Evolutionary conservation across 1,140 invertebrate species (phyloP).

Genomic region (Sipha flava): DNA sequence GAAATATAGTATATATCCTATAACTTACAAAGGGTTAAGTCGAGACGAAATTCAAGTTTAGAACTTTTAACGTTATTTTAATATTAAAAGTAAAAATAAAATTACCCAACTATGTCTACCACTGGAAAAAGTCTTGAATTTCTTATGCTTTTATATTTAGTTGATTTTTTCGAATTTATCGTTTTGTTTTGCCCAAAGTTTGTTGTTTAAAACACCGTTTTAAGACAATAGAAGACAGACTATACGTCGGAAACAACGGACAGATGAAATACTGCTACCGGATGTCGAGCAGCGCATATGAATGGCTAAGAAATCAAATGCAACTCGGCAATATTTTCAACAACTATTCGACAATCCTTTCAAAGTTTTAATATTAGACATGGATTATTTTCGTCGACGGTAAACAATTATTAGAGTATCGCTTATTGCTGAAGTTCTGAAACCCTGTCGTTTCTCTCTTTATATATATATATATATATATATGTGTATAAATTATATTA

Average conservation of each 20-base stretch:
- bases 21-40: too few species aligned
- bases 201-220: background rate
- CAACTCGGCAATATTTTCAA: background rate
- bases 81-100: too few species aligned
- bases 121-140: background rate
- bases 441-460: too few species aligned
- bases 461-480: too few species aligned
- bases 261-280: background rate
- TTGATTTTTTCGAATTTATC: background rate
- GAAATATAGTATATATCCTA: too few species aligned
- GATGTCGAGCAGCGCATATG: background rate
- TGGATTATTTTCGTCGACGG: background rate
- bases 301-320: background rate
- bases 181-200: background rate
- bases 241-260: background rate
- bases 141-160: background rate
- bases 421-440: too few species aligned
- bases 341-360: background rate
- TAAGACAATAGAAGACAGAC: background rate
- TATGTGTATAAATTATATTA: too few species aligned
- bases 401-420: too few species aligned
- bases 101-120: too few species aligned
- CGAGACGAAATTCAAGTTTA: too few species aligned
- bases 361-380: background rate
- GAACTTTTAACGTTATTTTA: too few species aligned